Percentiles rank a stretch among this genome's conserved stretches.
Conservation (phyloP, 2,888 invertebrate species). For the Leptodirus hochenwartii region DNA sequence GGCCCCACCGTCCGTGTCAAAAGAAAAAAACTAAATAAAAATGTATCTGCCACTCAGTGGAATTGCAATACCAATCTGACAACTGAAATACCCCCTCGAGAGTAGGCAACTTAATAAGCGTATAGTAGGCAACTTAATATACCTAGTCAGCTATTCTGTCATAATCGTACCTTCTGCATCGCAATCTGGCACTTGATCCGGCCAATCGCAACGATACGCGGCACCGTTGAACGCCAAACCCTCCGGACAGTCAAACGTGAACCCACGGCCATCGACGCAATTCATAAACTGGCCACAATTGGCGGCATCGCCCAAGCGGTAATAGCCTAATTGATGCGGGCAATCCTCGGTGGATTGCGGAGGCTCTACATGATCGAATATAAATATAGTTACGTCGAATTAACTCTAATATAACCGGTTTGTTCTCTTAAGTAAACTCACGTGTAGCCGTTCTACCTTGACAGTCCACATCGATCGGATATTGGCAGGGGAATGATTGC, state of each 20-base stretch:
- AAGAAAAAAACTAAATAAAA: no score
- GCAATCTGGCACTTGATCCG: slow-evolving; percentile 64
- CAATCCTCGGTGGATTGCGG: slow-evolving; percentile 58
- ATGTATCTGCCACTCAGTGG: no score
- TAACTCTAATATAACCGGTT: background rate
- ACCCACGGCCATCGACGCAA: slow-evolving; percentile 60
- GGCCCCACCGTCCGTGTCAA: no score
- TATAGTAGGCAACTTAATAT: no score
- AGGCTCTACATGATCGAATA: slow-evolving; percentile 33
- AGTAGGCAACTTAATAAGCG: no score
- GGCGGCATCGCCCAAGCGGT: slow-evolving; percentile 42
- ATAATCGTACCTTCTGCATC: slow-evolving; percentile 71
- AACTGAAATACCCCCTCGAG: no score
- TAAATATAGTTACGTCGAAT: background rate
- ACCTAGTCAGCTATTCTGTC: no score
- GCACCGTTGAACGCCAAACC: slow-evolving; percentile 44
- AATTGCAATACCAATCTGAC: no score
- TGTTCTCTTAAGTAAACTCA: slow-evolving; percentile 26
- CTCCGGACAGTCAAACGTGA: slow-evolving; percentile 59
- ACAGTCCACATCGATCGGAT: slow-evolving; percentile 68
- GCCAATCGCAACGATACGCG: slow-evolving; percentile 71
- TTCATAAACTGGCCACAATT: slow-evolving; percentile 68
- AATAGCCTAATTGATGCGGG: slow-evolving; percentile 72
- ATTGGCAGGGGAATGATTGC: slow-evolving; percentile 61
- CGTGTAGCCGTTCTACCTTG: slow-evolving; percentile 47